Evolutionary conservation across 37 sponge, comb jelly and placozoan genomes (phyloP).

Genomic region (Eunapius fragilis): DNA sequence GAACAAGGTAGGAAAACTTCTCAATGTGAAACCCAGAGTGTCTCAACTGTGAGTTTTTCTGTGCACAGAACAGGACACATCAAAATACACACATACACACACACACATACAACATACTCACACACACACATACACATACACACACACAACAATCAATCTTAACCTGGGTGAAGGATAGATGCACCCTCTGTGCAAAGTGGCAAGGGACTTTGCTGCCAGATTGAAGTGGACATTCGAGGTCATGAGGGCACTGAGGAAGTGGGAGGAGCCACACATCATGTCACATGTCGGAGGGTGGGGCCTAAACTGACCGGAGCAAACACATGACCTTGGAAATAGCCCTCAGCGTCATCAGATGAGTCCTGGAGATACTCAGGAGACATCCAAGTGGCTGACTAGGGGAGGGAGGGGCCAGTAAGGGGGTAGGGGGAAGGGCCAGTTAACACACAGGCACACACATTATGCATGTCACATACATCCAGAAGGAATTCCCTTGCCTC

Average conservation of each 20-base stretch:
- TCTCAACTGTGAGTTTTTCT: constrained; percentile 32
- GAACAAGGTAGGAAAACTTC: constrained; percentile 69
- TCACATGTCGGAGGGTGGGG: neutral
- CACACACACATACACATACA: neutral
- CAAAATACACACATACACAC: neutral
- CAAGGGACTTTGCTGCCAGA: constrained; percentile 31
- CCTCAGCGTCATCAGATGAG: neutral
- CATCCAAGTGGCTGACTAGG: neutral
- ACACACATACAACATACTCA: neutral
- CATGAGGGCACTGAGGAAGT: constrained; percentile 84
- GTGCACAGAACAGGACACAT: neutral
- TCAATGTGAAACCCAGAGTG: constrained; percentile 63
- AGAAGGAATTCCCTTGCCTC: constrained; percentile 75
- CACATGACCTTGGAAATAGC: constrained; percentile 43
- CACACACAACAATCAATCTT: neutral
- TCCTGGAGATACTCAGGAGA: neutral
- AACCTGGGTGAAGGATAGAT: constrained; percentile 71
- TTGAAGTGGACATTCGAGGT: constrained; percentile 63
- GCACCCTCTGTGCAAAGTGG: constrained; percentile 81
- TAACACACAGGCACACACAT: neutral
- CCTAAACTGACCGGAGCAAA: constrained; percentile 76
- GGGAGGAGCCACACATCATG: neutral
- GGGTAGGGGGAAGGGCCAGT: constrained; percentile 3
- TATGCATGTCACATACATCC: constrained; percentile 3
- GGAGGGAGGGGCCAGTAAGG: constrained; percentile 8